A percentile compares a stretch with the other conserved stretches of the same genome.
Conservation (phyloP, 1,140 invertebrate species). For the Akabosia matsudoensis region DNA sequence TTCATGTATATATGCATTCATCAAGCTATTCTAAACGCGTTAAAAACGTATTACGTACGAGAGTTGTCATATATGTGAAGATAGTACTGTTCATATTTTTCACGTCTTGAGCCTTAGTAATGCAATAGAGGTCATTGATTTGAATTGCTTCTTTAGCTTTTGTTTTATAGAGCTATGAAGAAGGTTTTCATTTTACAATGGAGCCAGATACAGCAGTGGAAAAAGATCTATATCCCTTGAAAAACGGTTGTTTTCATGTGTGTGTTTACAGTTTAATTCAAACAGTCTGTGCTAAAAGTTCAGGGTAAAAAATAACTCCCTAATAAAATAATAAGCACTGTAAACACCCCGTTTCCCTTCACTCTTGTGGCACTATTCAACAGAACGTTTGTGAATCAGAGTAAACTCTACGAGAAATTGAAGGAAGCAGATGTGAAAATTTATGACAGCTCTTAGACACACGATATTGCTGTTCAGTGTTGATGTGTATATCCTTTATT, state of each 20-base stretch:
- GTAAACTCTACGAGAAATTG: constrained; percentile 1
- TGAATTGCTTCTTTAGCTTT: too few relatives aligned
- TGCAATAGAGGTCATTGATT: too few relatives aligned
- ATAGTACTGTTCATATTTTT: not conserved
- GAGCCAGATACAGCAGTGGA: too few relatives aligned
- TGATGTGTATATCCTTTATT: not conserved
- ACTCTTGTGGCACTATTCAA: too few relatives aligned
- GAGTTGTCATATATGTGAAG: not conserved
- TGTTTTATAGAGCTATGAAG: too few relatives aligned
- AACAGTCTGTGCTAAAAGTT: not conserved
- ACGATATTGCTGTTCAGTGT: not conserved
- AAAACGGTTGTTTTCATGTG: too few relatives aligned
- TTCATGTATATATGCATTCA: too few relatives aligned
- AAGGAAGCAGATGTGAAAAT: constrained; percentile 36
- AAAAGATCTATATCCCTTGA: too few relatives aligned
- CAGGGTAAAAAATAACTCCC: constrained; percentile 13
- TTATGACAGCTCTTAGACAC: constrained; percentile 21
- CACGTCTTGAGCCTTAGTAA: too few relatives aligned
- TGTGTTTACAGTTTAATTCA: constrained; percentile 10
- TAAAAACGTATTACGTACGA: too few relatives aligned
- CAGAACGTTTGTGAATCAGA: constrained; percentile 8
- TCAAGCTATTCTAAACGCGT: not conserved
- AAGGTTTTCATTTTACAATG: too few relatives aligned
- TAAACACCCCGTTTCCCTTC: too few relatives aligned
- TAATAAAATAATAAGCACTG: constrained; percentile 7